Percentiles rank a stretch among this genome's conserved stretches.
Conservation (phyloP, 2,888 invertebrate species). For the Resseliella maxima region DNA sequence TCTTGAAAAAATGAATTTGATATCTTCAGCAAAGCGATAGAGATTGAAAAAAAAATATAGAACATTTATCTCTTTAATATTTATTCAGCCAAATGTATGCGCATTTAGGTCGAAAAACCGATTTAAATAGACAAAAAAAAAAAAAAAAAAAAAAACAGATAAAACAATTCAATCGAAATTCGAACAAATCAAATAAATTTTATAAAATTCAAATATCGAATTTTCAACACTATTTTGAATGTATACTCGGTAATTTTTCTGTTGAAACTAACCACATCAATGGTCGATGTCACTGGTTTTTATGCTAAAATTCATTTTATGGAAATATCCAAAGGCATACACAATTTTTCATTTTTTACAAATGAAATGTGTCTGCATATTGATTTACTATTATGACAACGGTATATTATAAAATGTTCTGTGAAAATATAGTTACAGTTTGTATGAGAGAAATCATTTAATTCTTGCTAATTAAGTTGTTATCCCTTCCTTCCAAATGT, state of each 20-base stretch:
- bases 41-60: not conserved
- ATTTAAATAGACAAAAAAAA: not conserved
- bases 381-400: conserved; percentile 2
- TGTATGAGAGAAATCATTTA: not conserved
- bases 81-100: not conserved
- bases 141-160: not conserved
- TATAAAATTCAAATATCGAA: not conserved
- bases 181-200: not conserved
- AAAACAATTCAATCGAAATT: not conserved
- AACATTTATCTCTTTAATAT: conserved; percentile 43
- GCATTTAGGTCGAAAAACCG: not conserved
- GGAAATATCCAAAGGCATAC: not conserved
- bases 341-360: not conserved
- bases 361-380: not conserved
- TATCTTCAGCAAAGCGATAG: not conserved
- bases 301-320: not conserved
- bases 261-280: not conserved
- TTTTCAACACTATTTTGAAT: not conserved
- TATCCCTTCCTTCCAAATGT: conserved; percentile 19
- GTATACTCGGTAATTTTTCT: not conserved
- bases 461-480: conserved; percentile 29
- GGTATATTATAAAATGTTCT: not conserved
- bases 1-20: not conserved
- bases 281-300: conserved; percentile 15
- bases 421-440: not conserved